Evolutionary conservation across 2,113 vertebrate species (phyloP).

Genomic region (Oncorhynchus keta): DNA sequence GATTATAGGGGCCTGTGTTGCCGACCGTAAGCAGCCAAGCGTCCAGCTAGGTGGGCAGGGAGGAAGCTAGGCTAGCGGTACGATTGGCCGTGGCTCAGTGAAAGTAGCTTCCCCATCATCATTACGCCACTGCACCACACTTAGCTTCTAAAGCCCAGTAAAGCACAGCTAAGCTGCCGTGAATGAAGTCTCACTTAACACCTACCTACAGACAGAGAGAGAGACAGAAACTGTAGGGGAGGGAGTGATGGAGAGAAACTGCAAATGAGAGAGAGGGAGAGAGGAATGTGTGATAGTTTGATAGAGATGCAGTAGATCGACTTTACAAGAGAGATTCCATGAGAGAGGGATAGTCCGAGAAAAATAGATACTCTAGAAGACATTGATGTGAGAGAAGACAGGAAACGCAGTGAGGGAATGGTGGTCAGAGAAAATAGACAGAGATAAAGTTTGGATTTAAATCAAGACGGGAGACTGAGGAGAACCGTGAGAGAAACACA

Average conservation of each 20-base stretch:
- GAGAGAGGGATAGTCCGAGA: too few species aligned
- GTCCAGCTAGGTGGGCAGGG: background rate
- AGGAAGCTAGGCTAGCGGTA: slow-evolving; percentile 8
- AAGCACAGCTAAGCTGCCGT: slow-evolving; percentile 3
- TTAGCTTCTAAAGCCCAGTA: background rate
- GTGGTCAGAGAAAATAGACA: background rate
- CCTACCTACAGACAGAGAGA: slow-evolving; percentile 3
- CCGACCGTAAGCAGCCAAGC: background rate
- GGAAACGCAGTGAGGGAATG: background rate
- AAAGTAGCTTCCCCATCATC: background rate
- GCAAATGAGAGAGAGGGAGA: too few species aligned
- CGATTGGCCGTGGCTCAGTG: slow-evolving; percentile 13
- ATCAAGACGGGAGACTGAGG: background rate
- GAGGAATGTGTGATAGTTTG: background rate
- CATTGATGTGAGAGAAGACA: background rate
- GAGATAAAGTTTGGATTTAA: too few species aligned
- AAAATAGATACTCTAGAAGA: too few species aligned
- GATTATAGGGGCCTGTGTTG: slow-evolving; percentile 17
- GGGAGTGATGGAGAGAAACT: background rate
- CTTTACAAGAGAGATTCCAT: background rate
- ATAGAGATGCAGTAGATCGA: background rate
- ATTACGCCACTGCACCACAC: slow-evolving; percentile 11
- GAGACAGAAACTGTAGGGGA: background rate
- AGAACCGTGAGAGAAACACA: background rate
- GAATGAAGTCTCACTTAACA: slow-evolving; percentile 6